Evolutionary conservation across 30 jellyfish, hydroid and myxozoan genomes (phyloP).

Genomic region (Cassiopea andromeda): DNA sequence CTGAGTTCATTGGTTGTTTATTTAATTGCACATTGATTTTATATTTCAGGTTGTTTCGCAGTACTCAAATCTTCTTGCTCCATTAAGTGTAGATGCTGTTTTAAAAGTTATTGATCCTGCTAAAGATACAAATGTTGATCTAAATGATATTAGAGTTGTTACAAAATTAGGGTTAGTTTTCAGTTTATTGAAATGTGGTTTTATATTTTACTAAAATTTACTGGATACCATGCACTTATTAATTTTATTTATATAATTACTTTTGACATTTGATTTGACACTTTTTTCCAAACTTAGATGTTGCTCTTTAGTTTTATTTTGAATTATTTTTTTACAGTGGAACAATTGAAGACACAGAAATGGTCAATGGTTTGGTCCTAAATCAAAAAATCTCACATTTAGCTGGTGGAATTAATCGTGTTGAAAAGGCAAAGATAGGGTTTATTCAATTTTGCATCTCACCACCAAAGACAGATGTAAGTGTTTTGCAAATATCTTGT

Average conservation of each 20-base stretch:
- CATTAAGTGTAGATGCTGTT: slow-evolving; percentile 99
- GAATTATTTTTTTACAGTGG: slow-evolving; percentile 61
- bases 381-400: slow-evolving; percentile 87
- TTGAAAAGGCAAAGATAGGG: slow-evolving; percentile 98
- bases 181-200: neutral
- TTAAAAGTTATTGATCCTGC: slow-evolving; percentile 85
- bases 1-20: too few species aligned
- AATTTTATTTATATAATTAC: too few species aligned
- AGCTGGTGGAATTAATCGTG: slow-evolving; percentile 91
- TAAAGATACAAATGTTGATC: slow-evolving; percentile 88
- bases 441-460: slow-evolving; percentile 94
- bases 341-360: slow-evolving; percentile 99
- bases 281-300: too few species aligned
- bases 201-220: neutral
- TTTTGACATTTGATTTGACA: too few species aligned
- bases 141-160: slow-evolving; percentile 85
- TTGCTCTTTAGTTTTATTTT: neutral
- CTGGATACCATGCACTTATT: too few species aligned
- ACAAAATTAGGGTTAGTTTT: slow-evolving; percentile 93
- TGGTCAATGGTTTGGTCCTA: slow-evolving; percentile 95
- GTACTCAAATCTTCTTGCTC: slow-evolving; percentile 94
- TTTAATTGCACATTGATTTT: neutral
- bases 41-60: slow-evolving; percentile 94
- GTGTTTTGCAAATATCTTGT: too few species aligned
- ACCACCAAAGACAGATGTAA: slow-evolving; percentile 99